These are phyloP conservation scores for Drosophila cardini DNA, from an alignment of 1,140 invertebrate genomes.

Conservation along the genomic window DNA sequence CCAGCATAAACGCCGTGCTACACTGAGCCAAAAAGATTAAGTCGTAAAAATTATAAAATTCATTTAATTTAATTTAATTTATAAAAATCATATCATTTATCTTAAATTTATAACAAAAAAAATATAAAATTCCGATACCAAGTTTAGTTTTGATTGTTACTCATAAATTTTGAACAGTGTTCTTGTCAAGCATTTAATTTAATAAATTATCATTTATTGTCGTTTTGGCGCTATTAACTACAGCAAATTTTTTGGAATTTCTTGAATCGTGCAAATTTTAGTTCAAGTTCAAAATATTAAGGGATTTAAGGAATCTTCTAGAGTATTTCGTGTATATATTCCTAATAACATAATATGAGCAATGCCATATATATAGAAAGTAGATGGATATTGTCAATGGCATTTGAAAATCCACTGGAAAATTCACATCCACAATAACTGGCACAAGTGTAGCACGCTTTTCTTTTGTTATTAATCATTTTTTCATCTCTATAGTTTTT, in stretches of 20 bases:
- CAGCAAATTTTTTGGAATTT: slow-evolving; percentile 20
- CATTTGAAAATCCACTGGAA: background rate
- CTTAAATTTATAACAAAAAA: too few relatives aligned
- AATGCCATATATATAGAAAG: background rate
- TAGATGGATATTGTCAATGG: background rate
- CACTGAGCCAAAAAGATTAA: slow-evolving; percentile 32
- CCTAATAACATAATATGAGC: background rate
- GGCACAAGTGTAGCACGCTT: slow-evolving; percentile 2
- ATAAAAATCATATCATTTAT: too few relatives aligned
- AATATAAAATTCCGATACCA: background rate
- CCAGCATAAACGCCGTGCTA: slow-evolving; percentile 4
- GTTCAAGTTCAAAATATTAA: slow-evolving; percentile 27
- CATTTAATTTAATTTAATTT: background rate
- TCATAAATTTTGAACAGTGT: slow-evolving; percentile 2
- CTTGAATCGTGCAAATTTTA: slow-evolving; percentile 8
- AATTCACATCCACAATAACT: slow-evolving; percentile 5
- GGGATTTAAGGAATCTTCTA: background rate
- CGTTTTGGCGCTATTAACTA: background rate
- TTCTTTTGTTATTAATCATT: background rate
- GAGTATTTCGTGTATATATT: background rate
- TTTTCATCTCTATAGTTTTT: background rate
- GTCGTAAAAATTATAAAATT: background rate
- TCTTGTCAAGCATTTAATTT: slow-evolving; percentile 21
- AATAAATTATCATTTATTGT: slow-evolving; percentile 29
- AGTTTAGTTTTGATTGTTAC: background rate